Conservation (phyloP, 2,113 vertebrate species). For the Alouatta palliata region DNA sequence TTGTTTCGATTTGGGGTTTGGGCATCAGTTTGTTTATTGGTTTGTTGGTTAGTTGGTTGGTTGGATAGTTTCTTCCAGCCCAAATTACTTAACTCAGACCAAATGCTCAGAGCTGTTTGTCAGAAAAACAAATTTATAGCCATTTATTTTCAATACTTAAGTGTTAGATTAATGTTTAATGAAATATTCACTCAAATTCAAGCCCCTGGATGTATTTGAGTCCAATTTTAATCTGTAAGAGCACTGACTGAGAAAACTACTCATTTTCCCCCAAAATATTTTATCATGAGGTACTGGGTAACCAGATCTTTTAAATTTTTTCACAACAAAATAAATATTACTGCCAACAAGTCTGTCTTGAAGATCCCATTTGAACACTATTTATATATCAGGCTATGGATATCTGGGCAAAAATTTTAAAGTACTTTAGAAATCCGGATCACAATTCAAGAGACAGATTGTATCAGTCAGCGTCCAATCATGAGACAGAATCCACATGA, state of each 20-base stretch:
- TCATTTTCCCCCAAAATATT: constrained; percentile 26
- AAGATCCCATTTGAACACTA: not conserved
- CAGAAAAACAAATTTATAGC: not conserved
- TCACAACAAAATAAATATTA: constrained; percentile 30
- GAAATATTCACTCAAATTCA: not conserved
- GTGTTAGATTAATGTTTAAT: not conserved
- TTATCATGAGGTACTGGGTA: not conserved
- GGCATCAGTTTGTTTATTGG: not conserved
- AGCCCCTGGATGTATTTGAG: not conserved
- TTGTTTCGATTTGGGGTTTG: not conserved
- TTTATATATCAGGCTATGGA: not conserved
- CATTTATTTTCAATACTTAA: constrained; percentile 34
- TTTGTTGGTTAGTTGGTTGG: not conserved
- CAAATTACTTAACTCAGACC: not conserved
- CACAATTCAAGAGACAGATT: not conserved
- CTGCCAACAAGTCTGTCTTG: not conserved
- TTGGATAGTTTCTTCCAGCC: not conserved
- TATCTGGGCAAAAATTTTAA: not conserved
- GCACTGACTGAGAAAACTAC: not conserved
- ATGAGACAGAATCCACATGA: not conserved
- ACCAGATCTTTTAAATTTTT: not conserved
- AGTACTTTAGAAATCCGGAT: not conserved
- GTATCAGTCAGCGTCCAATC: not conserved
- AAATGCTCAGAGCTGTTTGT: not conserved
- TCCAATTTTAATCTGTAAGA: not conserved